Conservation (phyloP, 2,888 invertebrate genomes). For the Ommatoiulus sabulosus region DNA sequence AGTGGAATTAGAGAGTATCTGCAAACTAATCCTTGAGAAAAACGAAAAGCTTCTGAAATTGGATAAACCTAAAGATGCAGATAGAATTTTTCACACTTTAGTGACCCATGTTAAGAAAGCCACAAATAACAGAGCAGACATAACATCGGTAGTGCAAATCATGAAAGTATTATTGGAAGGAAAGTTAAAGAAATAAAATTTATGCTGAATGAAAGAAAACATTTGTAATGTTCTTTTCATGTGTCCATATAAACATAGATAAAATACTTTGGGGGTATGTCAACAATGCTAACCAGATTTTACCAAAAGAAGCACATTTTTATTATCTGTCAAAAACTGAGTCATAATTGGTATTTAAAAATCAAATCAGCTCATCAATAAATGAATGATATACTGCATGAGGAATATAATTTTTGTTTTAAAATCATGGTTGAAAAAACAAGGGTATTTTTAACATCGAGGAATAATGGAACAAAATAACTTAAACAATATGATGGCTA, state of each 20-base stretch:
- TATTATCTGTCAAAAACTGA: not conserved
- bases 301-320: not conserved
- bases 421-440: not conserved
- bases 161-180: conserved; percentile 60
- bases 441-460: not conserved
- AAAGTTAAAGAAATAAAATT: not conserved
- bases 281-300: not conserved
- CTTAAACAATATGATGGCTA: not conserved
- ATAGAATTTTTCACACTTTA: conserved; percentile 77
- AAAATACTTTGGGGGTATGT: no score
- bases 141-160: conserved; percentile 61
- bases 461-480: not conserved
- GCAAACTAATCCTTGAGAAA: conserved; percentile 74
- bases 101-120: conserved; percentile 74
- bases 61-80: conserved; percentile 74
- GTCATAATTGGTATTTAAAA: not conserved
- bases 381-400: not conserved
- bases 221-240: no score
- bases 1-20: conserved; percentile 73
- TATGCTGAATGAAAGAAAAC: not conserved
- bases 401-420: not conserved
- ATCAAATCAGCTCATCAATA: not conserved
- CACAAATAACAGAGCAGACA: conserved; percentile 76
- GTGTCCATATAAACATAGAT: no score
- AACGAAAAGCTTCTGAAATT: conserved; percentile 73